Conservation (phyloP, 1,140 invertebrate genomes). For the Nephila pilipes region DNA sequence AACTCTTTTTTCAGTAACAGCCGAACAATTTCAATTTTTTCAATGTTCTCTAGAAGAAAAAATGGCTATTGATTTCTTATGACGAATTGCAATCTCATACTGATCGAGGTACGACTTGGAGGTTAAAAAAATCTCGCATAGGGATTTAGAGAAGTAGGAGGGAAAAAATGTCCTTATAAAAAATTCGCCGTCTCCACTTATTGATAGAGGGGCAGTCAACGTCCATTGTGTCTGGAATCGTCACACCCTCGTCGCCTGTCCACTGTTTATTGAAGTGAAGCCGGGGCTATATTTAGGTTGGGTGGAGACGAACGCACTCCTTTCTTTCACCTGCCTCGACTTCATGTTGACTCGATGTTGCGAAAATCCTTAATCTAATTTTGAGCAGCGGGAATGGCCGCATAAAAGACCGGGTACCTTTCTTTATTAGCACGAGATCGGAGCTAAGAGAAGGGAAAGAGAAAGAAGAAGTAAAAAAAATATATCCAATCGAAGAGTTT, state of each 20-base stretch:
- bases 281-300: conserved; percentile 74
- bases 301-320: conserved; percentile 64
- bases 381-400: conserved; percentile 71
- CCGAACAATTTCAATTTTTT: too few relatives aligned
- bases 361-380: conserved; percentile 76
- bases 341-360: conserved; percentile 75
- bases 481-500: conserved; percentile 70
- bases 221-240: conserved; percentile 68
- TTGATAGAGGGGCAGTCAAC: conserved; percentile 52
- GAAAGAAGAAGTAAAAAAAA: conserved; percentile 5
- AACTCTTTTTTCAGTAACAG: too few relatives aligned
- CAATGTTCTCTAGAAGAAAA: too few relatives aligned
- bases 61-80: not conserved
- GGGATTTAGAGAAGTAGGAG: conserved; percentile 5
- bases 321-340: conserved; percentile 75
- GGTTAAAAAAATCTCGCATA: not conserved
- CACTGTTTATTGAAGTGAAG: conserved; percentile 75
- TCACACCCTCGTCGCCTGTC: conserved; percentile 75
- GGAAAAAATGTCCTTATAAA: conserved; percentile 32
- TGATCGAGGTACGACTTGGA: not conserved
- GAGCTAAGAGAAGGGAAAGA: conserved; percentile 23
- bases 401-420: conserved; percentile 71
- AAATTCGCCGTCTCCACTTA: conserved; percentile 63
- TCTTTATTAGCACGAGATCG: conserved; percentile 74
- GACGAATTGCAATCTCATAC: not conserved